Evolutionary conservation across 2,797 vertebrate genomes (phyloP).

Genomic region (Galagoides demidoff): DNA sequence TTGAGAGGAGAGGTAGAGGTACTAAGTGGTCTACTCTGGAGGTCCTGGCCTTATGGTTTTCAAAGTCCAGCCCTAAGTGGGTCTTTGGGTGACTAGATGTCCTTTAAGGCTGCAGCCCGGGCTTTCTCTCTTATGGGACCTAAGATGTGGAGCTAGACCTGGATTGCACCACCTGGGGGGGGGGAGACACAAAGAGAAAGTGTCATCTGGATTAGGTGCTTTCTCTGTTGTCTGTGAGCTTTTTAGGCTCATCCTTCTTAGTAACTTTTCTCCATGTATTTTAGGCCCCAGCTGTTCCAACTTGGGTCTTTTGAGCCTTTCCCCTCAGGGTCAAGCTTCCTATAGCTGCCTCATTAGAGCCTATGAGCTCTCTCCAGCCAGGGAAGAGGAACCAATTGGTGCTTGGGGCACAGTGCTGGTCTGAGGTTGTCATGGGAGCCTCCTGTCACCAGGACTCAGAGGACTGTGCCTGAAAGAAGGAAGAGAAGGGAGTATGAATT

Average conservation of each 20-base stretch:
- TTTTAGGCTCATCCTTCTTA: not conserved
- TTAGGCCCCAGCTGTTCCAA: constrained; percentile 1
- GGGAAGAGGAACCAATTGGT: not conserved
- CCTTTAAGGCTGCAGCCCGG: not conserved
- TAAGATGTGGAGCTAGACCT: not conserved
- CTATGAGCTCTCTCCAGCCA: not conserved
- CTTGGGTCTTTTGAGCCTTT: not conserved
- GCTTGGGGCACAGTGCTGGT: not conserved
- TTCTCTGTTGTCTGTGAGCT: not conserved
- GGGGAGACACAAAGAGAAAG: not conserved
- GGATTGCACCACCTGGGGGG: not conserved
- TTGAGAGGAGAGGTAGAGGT: not conserved
- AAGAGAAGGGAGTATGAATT: not conserved
- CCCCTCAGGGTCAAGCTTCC: not conserved
- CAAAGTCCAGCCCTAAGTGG: not conserved
- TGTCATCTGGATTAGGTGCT: not conserved
- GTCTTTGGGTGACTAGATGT: not conserved
- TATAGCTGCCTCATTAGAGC: not conserved
- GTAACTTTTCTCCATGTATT: not conserved
- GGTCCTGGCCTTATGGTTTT: not conserved
- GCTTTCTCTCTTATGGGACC: not conserved
- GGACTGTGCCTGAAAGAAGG: not conserved
- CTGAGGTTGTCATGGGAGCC: not conserved
- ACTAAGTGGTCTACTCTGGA: not conserved
- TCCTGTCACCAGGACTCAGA: not conserved